A percentile compares a stretch with the other conserved stretches of the same genome.
Conservation (phyloP, 2,888 invertebrate genomes). For the Tachina fera region DNA sequence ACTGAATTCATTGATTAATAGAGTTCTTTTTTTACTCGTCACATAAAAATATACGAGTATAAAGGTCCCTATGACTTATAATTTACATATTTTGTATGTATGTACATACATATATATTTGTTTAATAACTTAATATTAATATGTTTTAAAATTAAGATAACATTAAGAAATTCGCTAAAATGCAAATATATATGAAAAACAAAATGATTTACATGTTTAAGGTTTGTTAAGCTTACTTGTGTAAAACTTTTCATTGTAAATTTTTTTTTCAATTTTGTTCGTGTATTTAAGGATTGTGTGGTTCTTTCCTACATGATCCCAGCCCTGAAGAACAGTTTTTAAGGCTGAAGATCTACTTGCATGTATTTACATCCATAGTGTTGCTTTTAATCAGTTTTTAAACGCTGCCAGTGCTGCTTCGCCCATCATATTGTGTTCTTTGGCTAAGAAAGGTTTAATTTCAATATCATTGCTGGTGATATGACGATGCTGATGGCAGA, state of each 20-base stretch:
- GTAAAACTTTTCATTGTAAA: conserved; percentile 20
- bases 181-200: conserved; percentile 13
- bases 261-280: conserved; percentile 3
- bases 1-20: no score
- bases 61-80: no score
- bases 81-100: no score
- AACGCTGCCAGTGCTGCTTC: conserved; percentile 67
- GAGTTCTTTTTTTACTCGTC: no score
- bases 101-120: not conserved
- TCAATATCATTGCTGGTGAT: conserved; percentile 81
- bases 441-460: conserved; percentile 78
- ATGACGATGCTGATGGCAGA: conserved; percentile 82
- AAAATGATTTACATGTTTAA: not conserved
- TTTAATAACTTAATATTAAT: no score
- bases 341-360: not conserved
- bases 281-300: not conserved
- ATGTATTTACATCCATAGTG: not conserved
- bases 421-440: conserved; percentile 69
- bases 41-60: no score
- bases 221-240: conserved; percentile 51
- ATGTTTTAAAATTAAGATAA: not conserved
- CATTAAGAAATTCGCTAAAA: conserved; percentile 19
- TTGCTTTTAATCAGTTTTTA: conserved; percentile 57
- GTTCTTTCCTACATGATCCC: not conserved
- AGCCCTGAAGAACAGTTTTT: not conserved